Percentiles rank a stretch among this genome's conserved stretches.
phyloP scores from a whole-genome alignment of 1,140 invertebrate genomes.

The Subanguina moxae region DNA sequence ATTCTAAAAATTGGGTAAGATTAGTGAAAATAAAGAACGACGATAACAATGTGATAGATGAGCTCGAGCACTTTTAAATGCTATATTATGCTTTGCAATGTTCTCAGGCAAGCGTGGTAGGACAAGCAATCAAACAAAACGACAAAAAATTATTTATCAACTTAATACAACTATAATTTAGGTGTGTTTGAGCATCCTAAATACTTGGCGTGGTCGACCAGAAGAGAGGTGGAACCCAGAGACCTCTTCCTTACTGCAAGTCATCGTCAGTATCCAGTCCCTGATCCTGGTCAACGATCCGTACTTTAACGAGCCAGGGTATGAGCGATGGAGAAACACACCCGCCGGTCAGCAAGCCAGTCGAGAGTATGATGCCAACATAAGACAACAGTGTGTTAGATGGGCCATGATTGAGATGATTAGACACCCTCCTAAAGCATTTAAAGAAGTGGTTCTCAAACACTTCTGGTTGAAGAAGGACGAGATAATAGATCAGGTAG shows the following conservation, averaged over 20 bases:
- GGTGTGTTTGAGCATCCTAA: slow-evolving; percentile 87
- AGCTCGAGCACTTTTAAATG: no score
- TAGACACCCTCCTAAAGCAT: slow-evolving; percentile 32
- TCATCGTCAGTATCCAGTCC: slow-evolving; percentile 89
- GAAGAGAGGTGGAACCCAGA: slow-evolving; percentile 87
- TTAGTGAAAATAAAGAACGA: no score
- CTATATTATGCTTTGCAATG: no score
- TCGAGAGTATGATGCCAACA: slow-evolving; percentile 89
- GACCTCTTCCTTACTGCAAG: slow-evolving; percentile 89
- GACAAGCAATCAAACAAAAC: no score
- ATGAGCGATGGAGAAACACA: slow-evolving; percentile 69
- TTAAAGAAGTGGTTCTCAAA: slow-evolving; percentile 76
- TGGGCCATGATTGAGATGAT: slow-evolving; percentile 86
- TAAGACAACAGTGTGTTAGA: slow-evolving; percentile 84
- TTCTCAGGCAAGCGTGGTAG: no score
- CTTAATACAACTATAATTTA: no score
- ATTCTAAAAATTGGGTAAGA: no score
- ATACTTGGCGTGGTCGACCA: slow-evolving; percentile 93
- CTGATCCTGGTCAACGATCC: slow-evolving; percentile 89
- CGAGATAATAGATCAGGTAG: slow-evolving; percentile 80
- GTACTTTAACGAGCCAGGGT: slow-evolving; percentile 90
- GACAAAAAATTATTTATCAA: no score
- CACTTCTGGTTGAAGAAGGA: slow-evolving; percentile 91
- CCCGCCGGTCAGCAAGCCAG: slow-evolving; percentile 59
- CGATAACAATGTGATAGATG: no score